phyloP scores from a whole-genome alignment of 92 coral and sea anemone genomes.

The Parazoanthus darwini region DNA sequence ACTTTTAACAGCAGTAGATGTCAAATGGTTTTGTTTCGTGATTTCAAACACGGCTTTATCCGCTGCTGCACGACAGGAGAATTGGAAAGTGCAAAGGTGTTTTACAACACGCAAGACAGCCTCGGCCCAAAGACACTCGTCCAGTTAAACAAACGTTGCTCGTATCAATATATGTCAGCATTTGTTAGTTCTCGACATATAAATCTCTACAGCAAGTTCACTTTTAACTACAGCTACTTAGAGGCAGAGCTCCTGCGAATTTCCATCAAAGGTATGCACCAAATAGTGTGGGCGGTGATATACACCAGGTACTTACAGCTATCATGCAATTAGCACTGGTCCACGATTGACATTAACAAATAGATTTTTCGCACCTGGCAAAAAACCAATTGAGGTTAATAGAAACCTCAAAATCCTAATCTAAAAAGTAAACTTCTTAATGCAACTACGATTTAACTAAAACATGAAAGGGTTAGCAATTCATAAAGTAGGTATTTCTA shows the following conservation, averaged over 20 bases:
- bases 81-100: not conserved
- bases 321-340: not conserved
- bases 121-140: not conserved
- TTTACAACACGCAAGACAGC: too few relatives aligned
- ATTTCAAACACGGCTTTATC: not conserved
- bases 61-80: not conserved
- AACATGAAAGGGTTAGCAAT: not conserved
- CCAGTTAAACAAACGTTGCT: not conserved
- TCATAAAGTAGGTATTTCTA: not conserved
- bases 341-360: not conserved
- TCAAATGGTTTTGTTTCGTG: not conserved
- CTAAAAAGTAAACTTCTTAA: not conserved
- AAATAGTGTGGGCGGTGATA: not conserved
- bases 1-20: not conserved
- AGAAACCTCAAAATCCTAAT: not conserved
- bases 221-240: not conserved
- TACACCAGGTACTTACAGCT: too few relatives aligned
- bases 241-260: not conserved
- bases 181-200: not conserved
- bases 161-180: not conserved
- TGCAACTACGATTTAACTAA: not conserved
- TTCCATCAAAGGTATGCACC: not conserved
- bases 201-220: too few relatives aligned
- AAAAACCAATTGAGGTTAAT: not conserved
- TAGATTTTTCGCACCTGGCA: not conserved